phyloP scores from a whole-genome alignment of 2,113 vertebrate genomes.

The Pipra filicauda region DNA sequence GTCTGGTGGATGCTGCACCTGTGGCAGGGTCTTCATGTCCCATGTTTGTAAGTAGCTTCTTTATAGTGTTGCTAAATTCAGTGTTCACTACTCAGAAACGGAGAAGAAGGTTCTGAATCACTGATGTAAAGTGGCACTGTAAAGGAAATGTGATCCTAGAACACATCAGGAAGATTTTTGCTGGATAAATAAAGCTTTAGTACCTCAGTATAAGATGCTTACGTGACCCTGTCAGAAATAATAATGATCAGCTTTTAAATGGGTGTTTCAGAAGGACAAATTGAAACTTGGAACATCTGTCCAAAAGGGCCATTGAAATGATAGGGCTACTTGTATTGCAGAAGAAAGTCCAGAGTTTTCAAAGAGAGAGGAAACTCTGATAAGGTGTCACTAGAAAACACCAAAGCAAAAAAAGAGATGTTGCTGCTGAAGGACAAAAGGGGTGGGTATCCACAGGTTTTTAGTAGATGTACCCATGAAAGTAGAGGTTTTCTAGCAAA shows the following conservation, averaged over 20 bases:
- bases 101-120: background rate
- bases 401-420: background rate
- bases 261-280: background rate
- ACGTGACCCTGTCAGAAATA: background rate
- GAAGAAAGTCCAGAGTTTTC: background rate
- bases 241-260: background rate
- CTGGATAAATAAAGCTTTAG: background rate
- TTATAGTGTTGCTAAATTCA: background rate
- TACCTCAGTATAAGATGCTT: background rate
- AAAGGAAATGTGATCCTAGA: background rate
- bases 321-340: background rate
- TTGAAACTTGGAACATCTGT: background rate
- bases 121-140: background rate
- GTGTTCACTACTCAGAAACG: background rate
- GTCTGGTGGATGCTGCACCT: background rate
- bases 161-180: background rate
- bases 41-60: background rate
- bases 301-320: background rate
- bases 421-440: background rate
- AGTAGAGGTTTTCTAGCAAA: background rate
- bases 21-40: background rate
- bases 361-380: background rate
- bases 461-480: background rate
- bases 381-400: background rate
- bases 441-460: background rate